phyloP scores from a whole-genome alignment of 1,140 invertebrate genomes.

The Aphis craccivora region DNA sequence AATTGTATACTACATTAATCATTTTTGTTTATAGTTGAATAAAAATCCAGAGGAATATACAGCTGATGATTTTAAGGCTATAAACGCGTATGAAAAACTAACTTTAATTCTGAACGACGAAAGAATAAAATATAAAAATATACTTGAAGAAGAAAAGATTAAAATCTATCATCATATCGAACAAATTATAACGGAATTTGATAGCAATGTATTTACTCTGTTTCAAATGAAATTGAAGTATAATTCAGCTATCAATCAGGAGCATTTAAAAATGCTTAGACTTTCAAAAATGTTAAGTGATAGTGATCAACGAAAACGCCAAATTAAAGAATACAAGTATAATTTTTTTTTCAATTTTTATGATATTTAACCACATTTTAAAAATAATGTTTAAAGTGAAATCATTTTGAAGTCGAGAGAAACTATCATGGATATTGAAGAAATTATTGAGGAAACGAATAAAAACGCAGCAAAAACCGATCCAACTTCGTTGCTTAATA shows the following conservation, averaged over 20 bases:
- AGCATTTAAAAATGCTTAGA: slow-evolving; percentile 68
- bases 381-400: background rate
- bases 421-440: background rate
- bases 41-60: background rate
- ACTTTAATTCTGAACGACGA: background rate
- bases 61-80: background rate
- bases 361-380: background rate
- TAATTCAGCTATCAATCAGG: slow-evolving; percentile 71
- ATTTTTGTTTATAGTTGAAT: slow-evolving; percentile 62
- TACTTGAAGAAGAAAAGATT: slow-evolving; percentile 17
- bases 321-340: background rate
- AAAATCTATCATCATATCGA: background rate
- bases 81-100: background rate
- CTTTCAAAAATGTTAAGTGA: slow-evolving; percentile 62
- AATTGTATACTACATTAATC: background rate
- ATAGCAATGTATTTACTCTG: slow-evolving; percentile 68
- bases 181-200: slow-evolving; percentile 68
- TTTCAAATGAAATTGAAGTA: slow-evolving; percentile 69
- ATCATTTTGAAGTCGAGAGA: background rate
- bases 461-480: slow-evolving; percentile 15
- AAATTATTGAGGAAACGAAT: background rate
- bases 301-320: background rate
- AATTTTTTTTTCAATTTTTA: background rate
- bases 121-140: slow-evolving; percentile 33
- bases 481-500: background rate